Conservation (phyloP, 1,140 invertebrate species). For the Chionoecetes opilio region DNA sequence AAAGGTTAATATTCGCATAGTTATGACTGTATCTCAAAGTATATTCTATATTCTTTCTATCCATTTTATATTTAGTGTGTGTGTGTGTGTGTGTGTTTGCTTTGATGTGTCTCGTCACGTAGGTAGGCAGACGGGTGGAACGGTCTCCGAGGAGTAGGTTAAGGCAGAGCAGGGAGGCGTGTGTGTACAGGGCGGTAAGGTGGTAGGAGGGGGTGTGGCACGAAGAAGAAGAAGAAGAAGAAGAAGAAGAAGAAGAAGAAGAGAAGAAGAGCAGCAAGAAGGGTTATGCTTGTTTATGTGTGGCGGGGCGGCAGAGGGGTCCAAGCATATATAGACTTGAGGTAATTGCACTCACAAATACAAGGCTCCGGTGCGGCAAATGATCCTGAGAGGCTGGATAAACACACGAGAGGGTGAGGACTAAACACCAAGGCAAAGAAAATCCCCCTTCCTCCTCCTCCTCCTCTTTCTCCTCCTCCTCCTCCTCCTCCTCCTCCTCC, state of each 20-base stretch:
- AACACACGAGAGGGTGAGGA: constrained; percentile 33
- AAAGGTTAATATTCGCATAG: too few species aligned
- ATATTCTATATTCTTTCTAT: too few species aligned
- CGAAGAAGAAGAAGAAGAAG: too few species aligned
- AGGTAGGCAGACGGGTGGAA: not conserved
- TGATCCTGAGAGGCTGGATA: constrained; percentile 22
- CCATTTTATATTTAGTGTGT: not conserved
- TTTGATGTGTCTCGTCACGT: not conserved
- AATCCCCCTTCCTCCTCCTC: not conserved
- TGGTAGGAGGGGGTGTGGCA: not conserved
- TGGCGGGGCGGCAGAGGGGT: not conserved
- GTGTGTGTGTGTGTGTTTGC: constrained; percentile 38
- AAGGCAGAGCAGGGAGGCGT: too few species aligned
- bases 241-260: too few species aligned
- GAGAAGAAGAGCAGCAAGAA: too few species aligned
- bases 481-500: not conserved
- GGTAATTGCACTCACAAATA: constrained; percentile 47
- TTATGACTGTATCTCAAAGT: too few species aligned
- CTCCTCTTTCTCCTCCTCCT: not conserved
- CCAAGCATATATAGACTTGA: constrained; percentile 23
- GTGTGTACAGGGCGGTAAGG: not conserved
- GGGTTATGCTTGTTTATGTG: too few species aligned
- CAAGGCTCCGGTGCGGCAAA: not conserved
- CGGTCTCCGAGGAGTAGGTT: too few species aligned
- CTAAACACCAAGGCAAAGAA: too few species aligned